A percentile compares a stretch with the other conserved stretches of the same genome.
Conservation (phyloP, 2,113 vertebrate genomes). For the Monopterus albus region DNA sequence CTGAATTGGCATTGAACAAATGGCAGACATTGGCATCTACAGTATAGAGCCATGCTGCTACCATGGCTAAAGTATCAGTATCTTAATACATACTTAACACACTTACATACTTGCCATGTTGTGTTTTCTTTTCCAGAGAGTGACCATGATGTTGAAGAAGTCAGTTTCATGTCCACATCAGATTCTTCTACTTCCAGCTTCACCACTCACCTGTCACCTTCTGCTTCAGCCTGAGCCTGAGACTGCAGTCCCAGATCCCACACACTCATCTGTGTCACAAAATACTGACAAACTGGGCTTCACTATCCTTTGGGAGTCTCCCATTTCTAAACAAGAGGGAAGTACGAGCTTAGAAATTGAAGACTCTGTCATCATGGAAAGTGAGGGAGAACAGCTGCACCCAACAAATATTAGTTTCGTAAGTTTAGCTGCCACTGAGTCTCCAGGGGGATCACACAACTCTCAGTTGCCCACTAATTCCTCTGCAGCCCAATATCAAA, state of each 20-base stretch:
- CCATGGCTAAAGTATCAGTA: not conserved
- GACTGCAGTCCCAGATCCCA: constrained; percentile 24
- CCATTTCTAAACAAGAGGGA: constrained; percentile 58
- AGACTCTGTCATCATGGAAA: constrained; percentile 43
- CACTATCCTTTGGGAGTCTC: constrained; percentile 42
- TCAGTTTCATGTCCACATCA: constrained; percentile 20
- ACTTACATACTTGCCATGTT: not conserved
- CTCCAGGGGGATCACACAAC: not conserved
- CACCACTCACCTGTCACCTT: constrained; percentile 16
- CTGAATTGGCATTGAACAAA: no score
- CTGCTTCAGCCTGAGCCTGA: constrained; percentile 23
- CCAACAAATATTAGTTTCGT: constrained; percentile 22
- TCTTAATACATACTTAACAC: not conserved
- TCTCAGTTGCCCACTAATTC: constrained; percentile 21
- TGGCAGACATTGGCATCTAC: not conserved
- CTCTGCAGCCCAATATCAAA: constrained; percentile 13
- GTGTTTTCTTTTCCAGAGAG: constrained; percentile 61
- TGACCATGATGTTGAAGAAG: not conserved
- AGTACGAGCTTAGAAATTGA: constrained; percentile 66
- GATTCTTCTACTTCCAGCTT: constrained; percentile 24
- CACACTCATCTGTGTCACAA: constrained; percentile 3
- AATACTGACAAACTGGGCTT: constrained; percentile 18
- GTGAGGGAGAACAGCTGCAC: constrained; percentile 17
- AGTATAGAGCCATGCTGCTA: not conserved
- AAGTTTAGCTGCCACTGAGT: constrained; percentile 12